A percentile compares a stretch with the other conserved stretches of the same genome.
Evolutionary conservation across 1,140 invertebrate species (phyloP).

Genomic region (Pseudobourletiella spinata): DNA sequence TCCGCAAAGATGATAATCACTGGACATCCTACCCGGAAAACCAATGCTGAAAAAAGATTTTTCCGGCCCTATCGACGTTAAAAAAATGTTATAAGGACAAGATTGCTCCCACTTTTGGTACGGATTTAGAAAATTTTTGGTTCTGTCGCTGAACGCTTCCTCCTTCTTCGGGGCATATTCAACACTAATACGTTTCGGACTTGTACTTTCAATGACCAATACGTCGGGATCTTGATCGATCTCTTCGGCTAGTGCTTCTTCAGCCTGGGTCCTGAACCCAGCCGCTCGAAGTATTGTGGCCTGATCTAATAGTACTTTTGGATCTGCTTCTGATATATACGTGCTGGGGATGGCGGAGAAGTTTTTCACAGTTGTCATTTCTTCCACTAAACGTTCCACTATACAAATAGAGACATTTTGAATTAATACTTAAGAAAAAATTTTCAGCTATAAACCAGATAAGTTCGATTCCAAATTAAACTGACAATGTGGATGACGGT

Average conservation of each 20-base stretch:
- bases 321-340: too few species aligned
- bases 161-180: background rate
- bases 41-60: constrained; percentile 2
- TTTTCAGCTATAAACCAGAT: background rate
- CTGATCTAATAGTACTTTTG: too few species aligned
- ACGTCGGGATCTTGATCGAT: constrained; percentile 16
- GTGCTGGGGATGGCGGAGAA: too few species aligned
- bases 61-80: background rate
- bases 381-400: background rate
- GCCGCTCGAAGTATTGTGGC: background rate
- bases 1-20: background rate
- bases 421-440: background rate
- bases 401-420: background rate
- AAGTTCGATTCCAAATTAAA: constrained; percentile 16
- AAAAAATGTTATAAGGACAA: constrained; percentile 8
- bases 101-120: background rate
- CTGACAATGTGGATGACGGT: constrained; percentile 65
- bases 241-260: constrained; percentile 6
- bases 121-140: background rate
- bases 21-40: background rate
- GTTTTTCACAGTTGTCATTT: background rate
- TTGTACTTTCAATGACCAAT: background rate
- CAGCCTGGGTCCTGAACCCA: background rate
- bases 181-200: background rate
- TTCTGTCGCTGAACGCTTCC: background rate